These are phyloP conservation scores for Sphenopsis melanotis DNA, from an alignment of 2,797 vertebrate genomes.

Conservation along the genomic window DNA sequence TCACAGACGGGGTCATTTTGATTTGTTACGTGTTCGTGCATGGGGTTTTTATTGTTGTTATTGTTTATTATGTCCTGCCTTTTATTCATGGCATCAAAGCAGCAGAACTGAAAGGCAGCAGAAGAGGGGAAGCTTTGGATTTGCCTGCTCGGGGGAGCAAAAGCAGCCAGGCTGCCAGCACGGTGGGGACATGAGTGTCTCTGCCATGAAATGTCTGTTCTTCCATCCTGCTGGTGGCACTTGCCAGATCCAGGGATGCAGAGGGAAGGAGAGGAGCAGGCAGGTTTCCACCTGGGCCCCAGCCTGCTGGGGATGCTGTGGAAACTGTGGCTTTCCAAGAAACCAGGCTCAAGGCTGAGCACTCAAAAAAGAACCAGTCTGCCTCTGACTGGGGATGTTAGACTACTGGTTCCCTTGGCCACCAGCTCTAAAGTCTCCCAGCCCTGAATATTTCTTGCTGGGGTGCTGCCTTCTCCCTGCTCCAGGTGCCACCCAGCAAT, in stretches of 20 bases:
- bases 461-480: not conserved
- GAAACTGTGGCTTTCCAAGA: not conserved
- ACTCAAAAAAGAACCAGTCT: not conserved
- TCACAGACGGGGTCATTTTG: not conserved
- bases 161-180: not conserved
- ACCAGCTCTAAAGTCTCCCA: not conserved
- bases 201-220: not conserved
- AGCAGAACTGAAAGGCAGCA: accelerated
- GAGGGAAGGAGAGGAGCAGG: not conserved
- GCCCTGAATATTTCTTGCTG: not conserved
- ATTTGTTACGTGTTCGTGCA: not conserved
- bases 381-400: not conserved
- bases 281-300: not conserved
- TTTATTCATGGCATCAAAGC: not conserved
- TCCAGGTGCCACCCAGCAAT: not conserved
- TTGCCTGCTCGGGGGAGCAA: not conserved
- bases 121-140: not conserved
- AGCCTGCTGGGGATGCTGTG: not conserved
- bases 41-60: not conserved
- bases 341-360: not conserved
- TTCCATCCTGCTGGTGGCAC: not conserved
- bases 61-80: not conserved
- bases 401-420: not conserved
- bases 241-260: not conserved
- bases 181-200: not conserved